Evolutionary conservation across 1,140 invertebrate genomes (phyloP).

Genomic region (Epicauta chinensis): DNA sequence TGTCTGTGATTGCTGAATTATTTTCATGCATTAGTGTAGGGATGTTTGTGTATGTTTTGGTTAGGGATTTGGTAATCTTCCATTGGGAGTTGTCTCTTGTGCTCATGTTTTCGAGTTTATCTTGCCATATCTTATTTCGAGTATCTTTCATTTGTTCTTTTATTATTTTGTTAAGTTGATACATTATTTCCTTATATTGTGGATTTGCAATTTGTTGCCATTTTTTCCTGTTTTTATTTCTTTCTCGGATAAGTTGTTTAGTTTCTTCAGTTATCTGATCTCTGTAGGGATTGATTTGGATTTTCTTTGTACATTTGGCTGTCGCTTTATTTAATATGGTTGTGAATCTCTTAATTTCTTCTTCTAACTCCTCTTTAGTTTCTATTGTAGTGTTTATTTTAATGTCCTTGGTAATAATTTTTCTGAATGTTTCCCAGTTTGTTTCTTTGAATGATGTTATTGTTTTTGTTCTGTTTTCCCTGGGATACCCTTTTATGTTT

Average conservation of each 20-base stretch:
- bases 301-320: neutral
- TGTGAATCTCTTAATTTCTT: neutral
- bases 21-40: too few species aligned
- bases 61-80: too few species aligned
- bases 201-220: conserved; percentile 1
- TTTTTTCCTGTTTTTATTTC: conserved; percentile 1
- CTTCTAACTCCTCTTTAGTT: conserved; percentile 1
- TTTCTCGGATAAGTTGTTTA: neutral
- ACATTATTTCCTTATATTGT: neutral
- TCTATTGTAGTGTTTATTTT: conserved; percentile 2
- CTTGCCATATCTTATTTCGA: too few species aligned
- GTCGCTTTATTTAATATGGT: neutral
- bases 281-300: neutral
- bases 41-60: too few species aligned
- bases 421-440: conserved; percentile 8
- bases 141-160: neutral
- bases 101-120: too few species aligned
- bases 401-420: conserved; percentile 1
- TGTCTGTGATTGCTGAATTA: too few species aligned
- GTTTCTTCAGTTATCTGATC: neutral
- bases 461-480: neutral
- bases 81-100: too few species aligned
- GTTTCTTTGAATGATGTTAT: conserved; percentile 7
- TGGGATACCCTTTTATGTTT: neutral
- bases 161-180: neutral